Conservation (phyloP, 2,797 vertebrate species). For the Falco peregrinus region DNA sequence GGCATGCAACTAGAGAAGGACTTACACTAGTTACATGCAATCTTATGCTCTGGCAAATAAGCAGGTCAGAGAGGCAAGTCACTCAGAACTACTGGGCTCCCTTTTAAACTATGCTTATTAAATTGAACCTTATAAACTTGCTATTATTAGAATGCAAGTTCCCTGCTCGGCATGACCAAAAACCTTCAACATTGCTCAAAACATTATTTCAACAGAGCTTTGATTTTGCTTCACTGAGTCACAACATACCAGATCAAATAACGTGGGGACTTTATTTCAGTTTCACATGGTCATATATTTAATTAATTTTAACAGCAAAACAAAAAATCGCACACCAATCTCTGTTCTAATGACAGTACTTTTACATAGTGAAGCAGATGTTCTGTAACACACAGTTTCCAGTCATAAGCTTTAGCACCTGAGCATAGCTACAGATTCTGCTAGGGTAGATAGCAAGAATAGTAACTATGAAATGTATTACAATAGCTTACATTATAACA, state of each 20-base stretch:
- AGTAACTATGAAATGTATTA: background rate
- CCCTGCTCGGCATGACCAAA: background rate
- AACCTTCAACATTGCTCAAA: background rate
- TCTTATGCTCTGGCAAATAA: background rate
- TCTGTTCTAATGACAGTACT: background rate
- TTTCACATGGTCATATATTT: background rate
- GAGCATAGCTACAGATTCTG: background rate
- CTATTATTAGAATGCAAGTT: background rate
- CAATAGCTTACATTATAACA: background rate
- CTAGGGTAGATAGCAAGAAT: background rate
- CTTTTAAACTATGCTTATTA: background rate
- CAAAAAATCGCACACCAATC: background rate
- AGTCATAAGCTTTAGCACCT: background rate
- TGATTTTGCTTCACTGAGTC: background rate
- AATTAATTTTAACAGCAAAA: background rate
- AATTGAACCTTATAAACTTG: background rate
- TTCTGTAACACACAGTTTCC: background rate
- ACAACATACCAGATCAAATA: background rate
- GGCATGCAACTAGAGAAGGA: background rate
- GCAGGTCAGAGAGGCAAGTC: background rate
- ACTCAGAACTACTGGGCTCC: background rate
- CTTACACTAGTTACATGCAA: background rate
- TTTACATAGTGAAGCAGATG: background rate
- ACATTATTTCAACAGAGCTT: background rate
- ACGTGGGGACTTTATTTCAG: background rate